Percentiles rank a stretch among this genome's conserved stretches.
These are phyloP conservation scores for Chaetodon auriga DNA, from an alignment of 2,113 vertebrate genomes.

Conservation along the genomic window DNA sequence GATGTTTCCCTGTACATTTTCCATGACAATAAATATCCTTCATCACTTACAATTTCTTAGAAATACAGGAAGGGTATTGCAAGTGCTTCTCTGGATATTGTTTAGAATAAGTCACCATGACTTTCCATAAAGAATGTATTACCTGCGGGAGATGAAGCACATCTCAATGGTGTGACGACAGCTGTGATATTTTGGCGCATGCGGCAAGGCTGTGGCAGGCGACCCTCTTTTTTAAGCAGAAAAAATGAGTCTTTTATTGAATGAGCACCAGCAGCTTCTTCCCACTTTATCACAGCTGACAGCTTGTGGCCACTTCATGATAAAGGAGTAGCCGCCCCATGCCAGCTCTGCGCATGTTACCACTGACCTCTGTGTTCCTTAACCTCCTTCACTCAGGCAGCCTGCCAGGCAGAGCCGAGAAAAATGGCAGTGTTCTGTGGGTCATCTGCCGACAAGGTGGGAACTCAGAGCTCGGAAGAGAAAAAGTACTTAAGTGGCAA, in stretches of 20 bases:
- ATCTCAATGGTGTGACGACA: neutral
- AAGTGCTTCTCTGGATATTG: neutral
- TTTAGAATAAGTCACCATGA: neutral
- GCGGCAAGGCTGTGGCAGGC: neutral
- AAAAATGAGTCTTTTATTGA: slow-evolving; percentile 55
- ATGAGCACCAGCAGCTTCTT: slow-evolving; percentile 37
- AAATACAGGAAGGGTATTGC: neutral
- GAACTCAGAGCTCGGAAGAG: neutral
- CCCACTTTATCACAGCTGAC: slow-evolving; percentile 60
- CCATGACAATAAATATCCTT: slow-evolving; percentile 5
- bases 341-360: slow-evolving; percentile 34
- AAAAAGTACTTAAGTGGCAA: neutral
- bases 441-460: slow-evolving; percentile 22
- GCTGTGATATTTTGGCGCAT: slow-evolving; percentile 8
- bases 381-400: slow-evolving; percentile 45
- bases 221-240: slow-evolving; percentile 30
- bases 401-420: slow-evolving; percentile 24
- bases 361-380: slow-evolving; percentile 52
- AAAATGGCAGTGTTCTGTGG: slow-evolving; percentile 39
- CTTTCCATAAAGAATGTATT: slow-evolving; percentile 6
- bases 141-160: slow-evolving; percentile 16
- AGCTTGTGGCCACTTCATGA: slow-evolving; percentile 41
- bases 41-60: neutral
- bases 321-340: slow-evolving; percentile 24
- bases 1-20: slow-evolving; percentile 7